These are phyloP conservation scores for Tetramorium parvispinum DNA, from an alignment of 1,140 invertebrate species.

Conservation along the genomic window DNA sequence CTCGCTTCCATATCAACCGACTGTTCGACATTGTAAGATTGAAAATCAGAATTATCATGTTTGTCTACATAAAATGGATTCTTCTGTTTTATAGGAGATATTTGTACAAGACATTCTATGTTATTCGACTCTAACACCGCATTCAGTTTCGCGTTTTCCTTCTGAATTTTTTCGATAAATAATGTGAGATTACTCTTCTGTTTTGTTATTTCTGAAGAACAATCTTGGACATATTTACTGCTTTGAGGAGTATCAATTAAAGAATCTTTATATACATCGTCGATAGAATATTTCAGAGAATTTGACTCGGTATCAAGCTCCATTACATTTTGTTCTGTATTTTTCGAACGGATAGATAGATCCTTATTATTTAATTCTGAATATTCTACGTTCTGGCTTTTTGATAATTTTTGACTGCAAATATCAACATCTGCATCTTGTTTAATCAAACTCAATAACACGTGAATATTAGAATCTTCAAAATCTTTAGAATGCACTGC, in stretches of 20 bases:
- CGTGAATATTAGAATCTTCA: conserved; percentile 56
- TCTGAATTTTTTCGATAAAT: conserved; percentile 76
- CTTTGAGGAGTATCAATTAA: neutral
- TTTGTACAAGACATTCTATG: conserved; percentile 46
- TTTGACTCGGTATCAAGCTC: neutral
- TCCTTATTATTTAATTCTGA: neutral
- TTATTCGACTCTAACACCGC: conserved; percentile 70
- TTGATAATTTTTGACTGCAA: conserved; percentile 7
- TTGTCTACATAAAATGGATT: conserved; percentile 75
- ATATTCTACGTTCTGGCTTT: neutral
- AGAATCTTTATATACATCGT: neutral
- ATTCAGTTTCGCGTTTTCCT: conserved; percentile 67
- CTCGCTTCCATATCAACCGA: conserved; percentile 1
- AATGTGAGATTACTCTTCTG: conserved; percentile 75
- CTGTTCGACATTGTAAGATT: conserved; percentile 7
- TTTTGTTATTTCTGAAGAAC: conserved; percentile 6
- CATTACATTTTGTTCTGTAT: conserved; percentile 10
- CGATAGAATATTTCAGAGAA: neutral
- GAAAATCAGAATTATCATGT: conserved; percentile 3
- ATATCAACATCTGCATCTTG: conserved; percentile 41
- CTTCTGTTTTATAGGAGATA: conserved; percentile 19
- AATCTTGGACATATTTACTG: neutral
- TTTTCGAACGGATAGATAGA: neutral
- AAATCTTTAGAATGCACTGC: neutral
- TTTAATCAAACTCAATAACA: conserved; percentile 53